A percentile compares a stretch with the other conserved stretches of the same genome.
phyloP scores from a whole-genome alignment of 2,888 invertebrate genomes.

The Catocala fraxini region DNA sequence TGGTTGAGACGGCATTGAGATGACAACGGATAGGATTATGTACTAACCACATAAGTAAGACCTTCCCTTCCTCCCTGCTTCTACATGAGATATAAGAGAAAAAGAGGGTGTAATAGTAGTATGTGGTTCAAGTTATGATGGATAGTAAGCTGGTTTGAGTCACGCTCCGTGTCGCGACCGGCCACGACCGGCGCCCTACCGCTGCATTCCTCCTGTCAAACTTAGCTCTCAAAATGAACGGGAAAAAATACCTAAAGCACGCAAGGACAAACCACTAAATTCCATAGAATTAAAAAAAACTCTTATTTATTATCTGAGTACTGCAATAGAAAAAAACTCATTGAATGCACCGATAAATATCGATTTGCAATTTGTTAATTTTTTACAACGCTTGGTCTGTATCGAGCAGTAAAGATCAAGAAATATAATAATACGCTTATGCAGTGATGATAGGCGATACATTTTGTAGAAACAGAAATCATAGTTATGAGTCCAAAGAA shows the following conservation, averaged over 20 bases:
- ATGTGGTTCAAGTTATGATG: slow-evolving; percentile 59
- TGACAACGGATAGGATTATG: slow-evolving; percentile 81
- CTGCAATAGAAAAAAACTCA: slow-evolving; percentile 23
- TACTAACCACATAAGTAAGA: slow-evolving; percentile 63
- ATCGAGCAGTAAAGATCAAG: neutral
- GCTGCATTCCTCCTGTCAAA: slow-evolving; percentile 83
- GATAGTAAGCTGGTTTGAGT: slow-evolving; percentile 64
- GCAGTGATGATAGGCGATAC: slow-evolving; percentile 1
- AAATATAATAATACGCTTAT: no score
- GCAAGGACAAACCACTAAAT: slow-evolving; percentile 69
- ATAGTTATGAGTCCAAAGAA: slow-evolving; percentile 3
- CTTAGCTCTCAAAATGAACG: slow-evolving; percentile 71
- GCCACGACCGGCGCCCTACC: slow-evolving; percentile 77
- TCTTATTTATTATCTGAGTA: slow-evolving; percentile 25
- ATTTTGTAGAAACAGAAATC: slow-evolving; percentile 3
- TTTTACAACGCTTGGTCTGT: slow-evolving; percentile 7
- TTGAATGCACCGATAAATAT: slow-evolving; percentile 26
- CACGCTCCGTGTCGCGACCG: slow-evolving; percentile 74
- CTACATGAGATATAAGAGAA: slow-evolving; percentile 28
- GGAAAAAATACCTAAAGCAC: slow-evolving; percentile 69
- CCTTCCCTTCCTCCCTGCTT: slow-evolving; percentile 49
- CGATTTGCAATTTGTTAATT: slow-evolving; percentile 19
- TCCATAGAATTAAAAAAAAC: slow-evolving; percentile 55
- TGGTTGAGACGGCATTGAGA: slow-evolving; percentile 84
- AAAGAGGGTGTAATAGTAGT: slow-evolving; percentile 49